phyloP scores from a whole-genome alignment of 2,113 vertebrate genomes.

The Pholis gunnellus region DNA sequence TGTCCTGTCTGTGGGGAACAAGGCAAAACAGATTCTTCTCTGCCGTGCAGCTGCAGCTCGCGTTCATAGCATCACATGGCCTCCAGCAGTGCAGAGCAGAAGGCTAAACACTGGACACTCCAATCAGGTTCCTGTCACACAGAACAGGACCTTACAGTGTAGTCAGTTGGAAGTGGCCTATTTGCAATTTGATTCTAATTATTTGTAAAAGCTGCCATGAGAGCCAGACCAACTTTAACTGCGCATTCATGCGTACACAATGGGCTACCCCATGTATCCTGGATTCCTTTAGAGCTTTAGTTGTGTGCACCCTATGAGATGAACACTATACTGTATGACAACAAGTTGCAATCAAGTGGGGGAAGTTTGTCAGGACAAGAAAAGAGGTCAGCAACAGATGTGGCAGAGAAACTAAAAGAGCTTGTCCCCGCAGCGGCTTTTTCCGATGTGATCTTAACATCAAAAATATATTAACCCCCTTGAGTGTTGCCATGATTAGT shows the following conservation, averaged over 20 bases:
- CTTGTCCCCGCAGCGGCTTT: neutral
- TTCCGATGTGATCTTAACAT: neutral
- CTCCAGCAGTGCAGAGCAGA: constrained; percentile 23
- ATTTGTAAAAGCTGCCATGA: neutral
- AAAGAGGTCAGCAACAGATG: neutral
- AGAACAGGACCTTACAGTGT: neutral
- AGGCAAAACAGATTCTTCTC: constrained; percentile 60
- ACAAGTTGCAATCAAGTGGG: neutral
- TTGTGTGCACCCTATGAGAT: neutral
- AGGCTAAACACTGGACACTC: neutral
- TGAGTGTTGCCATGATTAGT: neutral
- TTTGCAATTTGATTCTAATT: neutral
- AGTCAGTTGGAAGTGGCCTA: neutral
- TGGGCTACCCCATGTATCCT: neutral
- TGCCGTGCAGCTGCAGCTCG: constrained; percentile 41
- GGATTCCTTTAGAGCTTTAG: neutral
- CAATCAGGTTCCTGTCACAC: neutral
- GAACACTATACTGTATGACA: neutral
- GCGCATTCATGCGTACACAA: neutral
- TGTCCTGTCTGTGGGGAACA: constrained; percentile 52
- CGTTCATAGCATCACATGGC: constrained; percentile 6
- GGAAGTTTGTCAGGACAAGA: neutral
- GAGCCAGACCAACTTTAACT: neutral
- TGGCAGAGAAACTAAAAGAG: neutral
- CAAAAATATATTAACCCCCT: neutral